These are phyloP conservation scores for Brenthis daphne DNA, from an alignment of 2,888 invertebrate species.

Conservation along the genomic window DNA sequence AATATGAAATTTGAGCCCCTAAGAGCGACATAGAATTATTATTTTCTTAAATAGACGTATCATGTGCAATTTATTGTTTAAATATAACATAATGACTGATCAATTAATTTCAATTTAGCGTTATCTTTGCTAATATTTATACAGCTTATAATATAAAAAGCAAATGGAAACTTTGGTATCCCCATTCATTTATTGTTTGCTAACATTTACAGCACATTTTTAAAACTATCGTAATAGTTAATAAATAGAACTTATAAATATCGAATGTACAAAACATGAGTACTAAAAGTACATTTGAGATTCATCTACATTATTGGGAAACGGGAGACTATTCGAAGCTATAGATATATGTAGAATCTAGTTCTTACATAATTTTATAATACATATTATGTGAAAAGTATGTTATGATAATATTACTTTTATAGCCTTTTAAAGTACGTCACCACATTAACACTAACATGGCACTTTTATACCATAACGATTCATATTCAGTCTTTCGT, in stretches of 20 bases:
- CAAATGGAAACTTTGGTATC: conserved; percentile 61
- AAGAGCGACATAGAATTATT: conserved; percentile 30
- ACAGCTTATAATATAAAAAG: conserved; percentile 29
- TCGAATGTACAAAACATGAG: conserved; percentile 63
- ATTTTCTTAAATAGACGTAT: conserved; percentile 29
- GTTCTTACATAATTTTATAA: conserved; percentile 18
- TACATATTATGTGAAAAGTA: not conserved
- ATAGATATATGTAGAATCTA: conserved; percentile 32
- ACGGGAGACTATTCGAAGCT: conserved; percentile 55
- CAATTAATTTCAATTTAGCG: conserved; percentile 45
- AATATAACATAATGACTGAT: conserved; percentile 57
- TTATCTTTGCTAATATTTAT: conserved; percentile 18
- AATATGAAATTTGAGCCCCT: conserved; percentile 27
- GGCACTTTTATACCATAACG: conserved; percentile 76
- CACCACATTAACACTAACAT: conserved; percentile 72
- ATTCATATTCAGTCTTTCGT: conserved; percentile 75
- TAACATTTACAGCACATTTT: conserved; percentile 48
- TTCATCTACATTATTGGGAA: conserved; percentile 60
- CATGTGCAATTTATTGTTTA: conserved; percentile 60
- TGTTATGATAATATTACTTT: conserved; percentile 19
- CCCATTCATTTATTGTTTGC: conserved; percentile 46
- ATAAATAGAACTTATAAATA: conserved; percentile 64
- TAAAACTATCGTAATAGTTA: conserved; percentile 57
- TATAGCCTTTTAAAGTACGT: conserved; percentile 33
- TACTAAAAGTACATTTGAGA: conserved; percentile 62